Base-by-base conservation (phyloP, 2,113 vertebrate genomes). In the Semicossyphus pulcher region DNA sequence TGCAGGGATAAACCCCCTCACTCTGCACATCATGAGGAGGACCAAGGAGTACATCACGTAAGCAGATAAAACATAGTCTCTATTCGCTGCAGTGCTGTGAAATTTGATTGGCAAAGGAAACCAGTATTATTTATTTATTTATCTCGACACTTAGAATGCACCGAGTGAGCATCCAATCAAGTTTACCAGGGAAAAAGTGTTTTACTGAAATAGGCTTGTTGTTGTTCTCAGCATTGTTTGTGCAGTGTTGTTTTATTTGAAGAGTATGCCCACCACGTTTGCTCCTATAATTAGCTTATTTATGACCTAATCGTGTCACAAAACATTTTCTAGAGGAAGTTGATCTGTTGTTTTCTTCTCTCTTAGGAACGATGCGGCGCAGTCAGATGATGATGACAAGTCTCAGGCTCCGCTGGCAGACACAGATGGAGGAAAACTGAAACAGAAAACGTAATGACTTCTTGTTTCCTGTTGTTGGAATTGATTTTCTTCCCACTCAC, bases 11-110 rank as follows among this genome's bases (percentile, higher is more conserved):
- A 99, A 99, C 92, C 98, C 98, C 1, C 93, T 99, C 32, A 98
- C 98, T 29, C 93, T 99, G 60, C 97, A 99, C 90, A 99, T 99
- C 83, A 99, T 99, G 97, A 96, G 97, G 65, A 96, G 98, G 89
- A 99, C 98, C 78, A 99, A 99, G 85, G 98, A 99, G 86, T 99
- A 98, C 4, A 95, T 99, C 79, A 97, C 96, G 97, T 99, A 93
- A 88, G 95, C 47, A 53, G 21, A 63, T 44, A 5, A 3, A n/a
- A 10, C 8, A 7, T n/a, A n/a, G 18, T 70, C 21, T 31, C n/a
- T 44, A 7, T 18, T 36, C 10, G 8, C 26, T 45, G 23, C 18
- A 26, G n/a, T 32, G 10, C 25, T 57, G 8, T 32, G 48, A 15
- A 11, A 53, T 62, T 9, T 12, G 7, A 37, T 16, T n/a, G 7